Conservation (phyloP, 2,113 vertebrate species). For the Calyptomena viridis region DNA sequence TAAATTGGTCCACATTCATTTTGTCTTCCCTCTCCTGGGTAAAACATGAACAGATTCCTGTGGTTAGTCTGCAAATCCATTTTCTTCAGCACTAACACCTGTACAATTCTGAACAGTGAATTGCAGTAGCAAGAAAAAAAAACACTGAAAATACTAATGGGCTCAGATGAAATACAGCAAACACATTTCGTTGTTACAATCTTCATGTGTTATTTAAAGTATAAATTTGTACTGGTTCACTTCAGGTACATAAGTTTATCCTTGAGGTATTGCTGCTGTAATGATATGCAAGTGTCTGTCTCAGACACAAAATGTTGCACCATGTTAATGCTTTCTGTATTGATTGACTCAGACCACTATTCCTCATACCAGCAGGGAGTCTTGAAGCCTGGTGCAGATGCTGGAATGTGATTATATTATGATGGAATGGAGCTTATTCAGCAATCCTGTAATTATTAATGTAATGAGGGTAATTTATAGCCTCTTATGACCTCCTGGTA, state of each 20-base stretch:
- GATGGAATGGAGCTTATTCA: slow-evolving; percentile 41
- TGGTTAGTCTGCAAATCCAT: background rate
- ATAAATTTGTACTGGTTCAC: slow-evolving; percentile 9
- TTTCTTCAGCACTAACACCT: background rate
- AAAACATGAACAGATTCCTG: background rate
- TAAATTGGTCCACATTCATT: background rate
- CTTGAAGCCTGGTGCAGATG: slow-evolving; percentile 36
- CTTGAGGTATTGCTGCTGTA: background rate
- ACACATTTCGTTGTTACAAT: background rate
- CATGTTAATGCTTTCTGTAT: slow-evolving; percentile 6
- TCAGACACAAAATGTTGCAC: background rate
- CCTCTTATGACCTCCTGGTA: background rate
- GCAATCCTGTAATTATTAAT: slow-evolving; percentile 32
- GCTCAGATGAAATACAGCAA: background rate
- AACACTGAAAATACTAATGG: background rate
- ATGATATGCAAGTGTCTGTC: background rate
- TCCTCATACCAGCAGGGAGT: slow-evolving; percentile 25
- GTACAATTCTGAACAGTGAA: background rate
- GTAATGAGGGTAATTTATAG: slow-evolving; percentile 56
- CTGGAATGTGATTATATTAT: slow-evolving; percentile 41
- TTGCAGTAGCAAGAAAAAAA: background rate
- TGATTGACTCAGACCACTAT: background rate
- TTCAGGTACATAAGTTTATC: background rate
- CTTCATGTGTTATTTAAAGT: slow-evolving; percentile 12
- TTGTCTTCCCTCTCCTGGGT: background rate